These are phyloP conservation scores for Gasterosteus aculeatus DNA, from an alignment of 2,113 vertebrate genomes.

Conservation along the genomic window DNA sequence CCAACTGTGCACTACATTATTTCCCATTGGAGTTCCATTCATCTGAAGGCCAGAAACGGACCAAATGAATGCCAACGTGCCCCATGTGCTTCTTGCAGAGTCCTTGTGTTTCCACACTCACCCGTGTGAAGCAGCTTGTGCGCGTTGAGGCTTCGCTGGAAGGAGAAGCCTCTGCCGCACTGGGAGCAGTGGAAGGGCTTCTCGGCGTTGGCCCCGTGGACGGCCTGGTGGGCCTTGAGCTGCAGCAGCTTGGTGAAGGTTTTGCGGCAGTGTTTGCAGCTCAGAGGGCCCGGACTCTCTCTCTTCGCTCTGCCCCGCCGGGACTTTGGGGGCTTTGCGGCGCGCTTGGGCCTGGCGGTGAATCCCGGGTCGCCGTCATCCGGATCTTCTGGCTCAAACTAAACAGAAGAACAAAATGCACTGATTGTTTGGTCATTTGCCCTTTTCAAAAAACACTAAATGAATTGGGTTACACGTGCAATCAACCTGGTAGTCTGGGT, in stretches of 20 bases:
- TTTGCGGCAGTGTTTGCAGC: constrained; percentile 75
- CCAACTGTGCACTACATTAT: background rate
- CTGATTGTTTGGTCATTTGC: fast-evolving
- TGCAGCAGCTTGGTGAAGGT: constrained; percentile 70
- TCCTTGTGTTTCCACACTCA: background rate
- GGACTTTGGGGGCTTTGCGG: constrained; percentile 23
- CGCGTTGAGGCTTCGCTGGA: constrained; percentile 69
- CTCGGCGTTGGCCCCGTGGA: constrained; percentile 55
- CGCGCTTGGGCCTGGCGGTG: constrained; percentile 27
- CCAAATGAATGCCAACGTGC: background rate
- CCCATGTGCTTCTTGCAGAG: background rate
- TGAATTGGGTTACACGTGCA: background rate
- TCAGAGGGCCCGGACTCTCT: constrained; percentile 39
- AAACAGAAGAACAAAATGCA: background rate
- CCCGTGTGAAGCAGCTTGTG: constrained; percentile 77
- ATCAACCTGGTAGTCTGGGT: constrained; percentile 62
- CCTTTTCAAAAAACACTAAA: background rate
- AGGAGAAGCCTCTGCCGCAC: constrained; percentile 67
- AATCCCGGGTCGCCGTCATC: constrained; percentile 15
- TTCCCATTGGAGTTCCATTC: background rate
- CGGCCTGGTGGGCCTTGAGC: constrained; percentile 71
- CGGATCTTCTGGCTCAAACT: constrained; percentile 46
- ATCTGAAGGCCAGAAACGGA: background rate
- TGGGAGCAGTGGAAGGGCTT: constrained; percentile 68
- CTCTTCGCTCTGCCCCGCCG: constrained; percentile 20